Evolutionary conservation across 2,888 invertebrate genomes (phyloP).

Genomic region (Geophilus truncorum): DNA sequence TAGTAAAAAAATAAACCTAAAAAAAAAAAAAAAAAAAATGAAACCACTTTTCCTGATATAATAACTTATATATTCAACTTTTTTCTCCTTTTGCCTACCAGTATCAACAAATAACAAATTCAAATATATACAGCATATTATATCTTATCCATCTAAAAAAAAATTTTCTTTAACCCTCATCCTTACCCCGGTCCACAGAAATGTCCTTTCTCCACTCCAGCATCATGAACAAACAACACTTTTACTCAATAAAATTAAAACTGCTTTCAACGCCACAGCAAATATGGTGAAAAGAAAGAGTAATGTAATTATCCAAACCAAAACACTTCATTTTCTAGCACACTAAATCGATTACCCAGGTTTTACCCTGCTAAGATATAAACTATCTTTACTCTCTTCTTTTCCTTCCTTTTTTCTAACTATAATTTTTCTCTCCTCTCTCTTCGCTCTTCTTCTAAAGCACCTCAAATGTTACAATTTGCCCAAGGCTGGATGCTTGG

Average conservation of each 20-base stretch:
- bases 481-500: background rate
- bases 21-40: background rate
- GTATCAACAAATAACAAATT: slow-evolving; percentile 5
- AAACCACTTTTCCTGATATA: background rate
- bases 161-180: background rate
- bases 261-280: background rate
- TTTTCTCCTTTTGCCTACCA: background rate
- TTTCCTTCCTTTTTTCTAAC: background rate
- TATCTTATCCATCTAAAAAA: background rate
- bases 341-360: background rate
- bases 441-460: slow-evolving; percentile 5
- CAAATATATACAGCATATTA: background rate
- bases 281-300: background rate
- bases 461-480: slow-evolving; percentile 6
- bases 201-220: background rate
- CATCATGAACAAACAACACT: no score
- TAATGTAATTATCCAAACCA: background rate
- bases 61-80: background rate
- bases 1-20: no score
- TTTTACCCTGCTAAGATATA: background rate
- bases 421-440: background rate
- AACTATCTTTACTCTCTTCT: background rate
- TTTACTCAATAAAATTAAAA: background rate
- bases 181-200: no score
- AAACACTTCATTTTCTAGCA: no score